These are phyloP conservation scores for Platorchestia sp. DNA, from an alignment of 1,140 invertebrate genomes.

Conservation along the genomic window DNA sequence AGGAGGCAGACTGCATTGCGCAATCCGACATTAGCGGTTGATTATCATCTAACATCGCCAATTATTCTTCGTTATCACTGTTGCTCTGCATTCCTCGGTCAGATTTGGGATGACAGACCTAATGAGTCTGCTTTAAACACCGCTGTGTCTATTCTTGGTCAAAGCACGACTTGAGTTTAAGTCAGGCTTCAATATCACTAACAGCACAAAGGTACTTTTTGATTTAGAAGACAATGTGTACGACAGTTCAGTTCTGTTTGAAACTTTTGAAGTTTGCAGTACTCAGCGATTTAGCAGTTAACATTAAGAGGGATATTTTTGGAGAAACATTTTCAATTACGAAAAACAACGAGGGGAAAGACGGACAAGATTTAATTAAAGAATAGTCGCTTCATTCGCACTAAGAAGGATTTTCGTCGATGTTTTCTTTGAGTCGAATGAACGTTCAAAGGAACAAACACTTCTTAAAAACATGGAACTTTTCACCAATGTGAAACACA, in stretches of 20 bases:
- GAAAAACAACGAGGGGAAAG: not conserved
- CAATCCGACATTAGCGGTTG: not conserved
- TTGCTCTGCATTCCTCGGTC: not conserved
- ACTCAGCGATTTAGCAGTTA: not conserved
- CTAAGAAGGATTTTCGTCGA: no score
- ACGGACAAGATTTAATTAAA: not conserved
- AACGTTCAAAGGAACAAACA: no score
- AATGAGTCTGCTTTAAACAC: not conserved
- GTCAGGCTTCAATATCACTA: not conserved
- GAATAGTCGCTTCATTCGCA: not conserved
- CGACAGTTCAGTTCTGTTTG: not conserved
- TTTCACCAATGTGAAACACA: not conserved
- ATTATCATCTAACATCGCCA: not conserved
- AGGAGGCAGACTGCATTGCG: not conserved
- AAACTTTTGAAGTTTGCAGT: not conserved
- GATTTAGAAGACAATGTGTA: not conserved
- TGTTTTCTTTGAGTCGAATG: no score
- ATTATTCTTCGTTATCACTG: not conserved
- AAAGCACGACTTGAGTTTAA: not conserved
- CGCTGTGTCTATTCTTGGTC: not conserved
- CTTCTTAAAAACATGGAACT: not conserved
- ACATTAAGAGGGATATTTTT: not conserved
- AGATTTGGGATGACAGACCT: not conserved
- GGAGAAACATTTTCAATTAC: no score
- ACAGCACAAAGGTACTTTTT: not conserved